These are phyloP conservation scores for Tragelaphus oryx DNA, from an alignment of 2,797 vertebrate genomes.

Conservation along the genomic window DNA sequence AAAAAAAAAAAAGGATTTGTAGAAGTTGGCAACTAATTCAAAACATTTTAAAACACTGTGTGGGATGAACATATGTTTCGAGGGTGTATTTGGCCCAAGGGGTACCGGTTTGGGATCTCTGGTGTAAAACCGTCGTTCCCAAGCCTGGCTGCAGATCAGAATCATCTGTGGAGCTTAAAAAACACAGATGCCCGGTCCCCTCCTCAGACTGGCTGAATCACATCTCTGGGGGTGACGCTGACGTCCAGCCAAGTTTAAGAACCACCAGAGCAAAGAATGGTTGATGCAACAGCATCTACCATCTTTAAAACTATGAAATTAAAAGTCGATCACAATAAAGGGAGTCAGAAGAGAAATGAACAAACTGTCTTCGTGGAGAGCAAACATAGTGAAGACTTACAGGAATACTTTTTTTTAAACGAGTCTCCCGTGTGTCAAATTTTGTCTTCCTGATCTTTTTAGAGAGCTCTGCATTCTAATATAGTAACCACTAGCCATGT, in stretches of 20 bases:
- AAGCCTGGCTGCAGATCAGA: slow-evolving; percentile 56
- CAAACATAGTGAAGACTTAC: neutral
- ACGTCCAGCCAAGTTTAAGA: slow-evolving; percentile 36
- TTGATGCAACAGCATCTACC: neutral
- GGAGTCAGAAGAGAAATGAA: neutral
- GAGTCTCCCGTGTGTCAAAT: neutral
- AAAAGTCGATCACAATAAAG: neutral
- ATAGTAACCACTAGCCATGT: neutral
- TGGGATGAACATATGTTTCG: slow-evolving; percentile 73
- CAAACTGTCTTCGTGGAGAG: neutral
- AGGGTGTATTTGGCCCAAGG: slow-evolving; percentile 70
- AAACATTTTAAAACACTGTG: slow-evolving; percentile 73
- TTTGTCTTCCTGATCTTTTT: neutral
- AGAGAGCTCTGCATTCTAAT: neutral
- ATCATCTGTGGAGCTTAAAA: slow-evolving; percentile 59
- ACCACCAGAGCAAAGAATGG: neutral
- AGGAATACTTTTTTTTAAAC: neutral
- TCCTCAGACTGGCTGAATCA: neutral
- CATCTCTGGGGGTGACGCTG: slow-evolving; percentile 29
- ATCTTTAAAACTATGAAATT: neutral
- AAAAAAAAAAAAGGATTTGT: slow-evolving; percentile 61
- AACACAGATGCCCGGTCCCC: slow-evolving; percentile 63
- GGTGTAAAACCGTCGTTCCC: slow-evolving; percentile 48
- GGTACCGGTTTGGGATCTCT: slow-evolving; percentile 68
- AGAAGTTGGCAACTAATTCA: slow-evolving; percentile 69